Base-by-base conservation (phyloP, 2,888 invertebrate genomes). In the Priapulus caudatus region DNA sequence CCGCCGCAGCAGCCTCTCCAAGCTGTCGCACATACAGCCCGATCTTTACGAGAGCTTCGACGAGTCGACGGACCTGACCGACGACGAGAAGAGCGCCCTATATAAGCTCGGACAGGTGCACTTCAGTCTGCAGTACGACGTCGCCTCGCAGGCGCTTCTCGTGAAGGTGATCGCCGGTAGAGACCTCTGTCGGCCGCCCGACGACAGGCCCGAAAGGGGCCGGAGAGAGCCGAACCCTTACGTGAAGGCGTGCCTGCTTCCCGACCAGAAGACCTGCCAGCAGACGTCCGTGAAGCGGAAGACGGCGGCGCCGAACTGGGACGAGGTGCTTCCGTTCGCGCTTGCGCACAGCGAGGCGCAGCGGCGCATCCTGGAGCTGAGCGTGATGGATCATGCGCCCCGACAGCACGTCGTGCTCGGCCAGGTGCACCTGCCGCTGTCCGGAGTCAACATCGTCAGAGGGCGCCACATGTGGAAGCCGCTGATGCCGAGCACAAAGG, bases 201-300 rank as follows among this genome's bases (percentile, higher is more conserved):
- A 67, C 52, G 61, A 63, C 51, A 64, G 66, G 55, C 64, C 64
- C 55, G 66, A 67, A 57, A 68, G 68, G 50, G 73, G 73, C 60
- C 64, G 70, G 64, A 68, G 72, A 5, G 72, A 72, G 58, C 72
- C 72, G 15, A 73, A 74, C 58, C 73, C 74, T 10, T 70, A 70
- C 59, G 67, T 66, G 57, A 67, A 67, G 54, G 61, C 73, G 43
- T 70, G 68, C 15, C 65, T 74, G 16, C 62, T 72, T 43, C 73
- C 73, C 0, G 72, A 73, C 61, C 66, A 66, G 53, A 71, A 72
- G 60, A 68, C 69, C 57, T 69, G 71, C 16, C 67, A 67, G 51
- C 72, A 73, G 61, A 72, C 73, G 2, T 64, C 70, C 2, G 72
- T 74, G 21, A 67, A 72, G 59, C 60, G 71, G 50, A 73, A 73